Evolutionary conservation across 2,888 invertebrate species (phyloP), one percentile per base, ranked within the genome.

Genomic region (Cheilosia soror): DNA sequence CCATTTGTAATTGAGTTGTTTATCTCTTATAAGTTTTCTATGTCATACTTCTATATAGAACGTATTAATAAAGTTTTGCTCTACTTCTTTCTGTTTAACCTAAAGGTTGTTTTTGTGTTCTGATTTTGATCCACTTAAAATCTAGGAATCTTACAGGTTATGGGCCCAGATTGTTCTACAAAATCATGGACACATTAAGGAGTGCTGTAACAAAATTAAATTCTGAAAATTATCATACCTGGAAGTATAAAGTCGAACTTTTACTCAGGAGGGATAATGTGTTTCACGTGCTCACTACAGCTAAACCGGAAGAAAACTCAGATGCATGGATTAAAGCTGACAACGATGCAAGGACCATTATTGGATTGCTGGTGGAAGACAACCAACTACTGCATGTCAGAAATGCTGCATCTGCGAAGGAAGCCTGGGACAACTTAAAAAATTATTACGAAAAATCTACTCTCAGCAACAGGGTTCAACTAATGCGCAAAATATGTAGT

Each of bases 311-410:
- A 20, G 9, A 9, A 49, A 49, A 49, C 5, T 11, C 2, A 4
- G 47, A 47, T 15, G 47, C 47, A 15, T 47, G 47, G 47, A 47
- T 47, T 15, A 51, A 25, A 27, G 51, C 51, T 27, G 27, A 51
- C 27, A 27, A 27, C 6, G 27, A 27, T 51, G 51, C 51, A 4
- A 51, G 13, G 51, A 27, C 25, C 9, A 51, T 51, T 27, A 51
- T 51, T 27, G 51, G 27, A 25, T 51, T 51, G 11, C 20, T 49
- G 49, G 49, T 31, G 6, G 31, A n/a, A n/a, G 44, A 29, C 13
- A n/a, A 44, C 11, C n/a, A 44, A 4, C 31, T 31, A 31, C 6
- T 31, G 4, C 31, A 31, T 31, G 6, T 31, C 31, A 31, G 44
- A 11, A n/a, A 44, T n/a, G 44, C 44, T n/a, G 44, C 5, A 44